These are phyloP conservation scores for Alethe castanea DNA, from an alignment of 2,113 vertebrate species.

Conservation along the genomic window DNA sequence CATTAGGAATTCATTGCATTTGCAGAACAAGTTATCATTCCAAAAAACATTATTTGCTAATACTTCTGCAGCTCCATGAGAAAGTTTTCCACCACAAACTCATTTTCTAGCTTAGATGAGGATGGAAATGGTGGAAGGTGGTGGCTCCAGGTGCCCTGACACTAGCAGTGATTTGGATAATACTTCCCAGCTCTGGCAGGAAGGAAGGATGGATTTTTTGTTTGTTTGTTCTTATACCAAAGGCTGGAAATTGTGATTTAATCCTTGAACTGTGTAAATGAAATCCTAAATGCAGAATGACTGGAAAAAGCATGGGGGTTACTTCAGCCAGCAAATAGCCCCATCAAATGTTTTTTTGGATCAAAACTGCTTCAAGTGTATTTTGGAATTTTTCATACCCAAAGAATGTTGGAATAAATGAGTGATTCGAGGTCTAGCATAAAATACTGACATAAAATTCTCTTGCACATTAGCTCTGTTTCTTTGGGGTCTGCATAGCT, in stretches of 20 bases:
- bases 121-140: neutral
- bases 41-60: neutral
- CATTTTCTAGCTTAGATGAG: neutral
- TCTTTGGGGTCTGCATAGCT: neutral
- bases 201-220: neutral
- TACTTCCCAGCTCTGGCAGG: neutral
- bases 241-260: constrained; percentile 42
- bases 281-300: constrained; percentile 35
- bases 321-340: constrained; percentile 3
- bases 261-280: constrained; percentile 19
- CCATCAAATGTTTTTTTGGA: neutral
- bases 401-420: constrained; percentile 5
- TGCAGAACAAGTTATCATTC: neutral
- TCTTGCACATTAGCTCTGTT: neutral
- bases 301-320: neutral
- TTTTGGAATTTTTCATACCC: neutral
- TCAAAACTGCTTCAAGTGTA: neutral
- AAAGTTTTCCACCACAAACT: neutral
- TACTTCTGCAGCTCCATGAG: neutral
- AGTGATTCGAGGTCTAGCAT: neutral
- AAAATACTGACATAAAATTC: constrained; percentile 13
- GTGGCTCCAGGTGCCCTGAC: neutral
- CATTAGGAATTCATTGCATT: neutral
- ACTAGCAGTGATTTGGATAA: neutral
- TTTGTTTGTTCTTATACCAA: neutral